Conservation (phyloP, 30 jellyfish, hydroid and myxozoan species). For the Aurelia coerulea region DNA sequence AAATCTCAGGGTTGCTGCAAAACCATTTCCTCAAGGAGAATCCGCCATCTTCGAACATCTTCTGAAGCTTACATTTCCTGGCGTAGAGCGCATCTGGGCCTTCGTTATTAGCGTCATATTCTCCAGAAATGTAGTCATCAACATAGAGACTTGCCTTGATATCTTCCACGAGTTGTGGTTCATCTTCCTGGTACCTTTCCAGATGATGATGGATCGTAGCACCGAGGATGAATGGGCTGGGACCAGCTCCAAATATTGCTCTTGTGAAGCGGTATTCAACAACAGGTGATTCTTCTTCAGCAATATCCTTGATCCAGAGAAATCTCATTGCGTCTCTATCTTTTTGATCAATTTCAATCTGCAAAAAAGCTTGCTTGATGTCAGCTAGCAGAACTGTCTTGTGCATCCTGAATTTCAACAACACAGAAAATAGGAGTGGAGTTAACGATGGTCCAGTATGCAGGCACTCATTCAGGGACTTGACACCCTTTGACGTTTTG, state of each 20-base stretch:
- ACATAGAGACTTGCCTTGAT: constrained; percentile 39
- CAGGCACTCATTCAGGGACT: too few relatives aligned
- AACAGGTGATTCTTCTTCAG: constrained; percentile 11
- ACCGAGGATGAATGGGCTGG: constrained; percentile 19
- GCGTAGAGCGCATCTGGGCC: constrained; percentile 2
- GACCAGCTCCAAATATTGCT: constrained; percentile 58
- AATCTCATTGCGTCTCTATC: constrained; percentile 60
- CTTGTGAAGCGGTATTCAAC: constrained; percentile 38
- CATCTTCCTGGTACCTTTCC: background rate
- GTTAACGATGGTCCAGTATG: too few relatives aligned
- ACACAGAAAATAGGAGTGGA: too few relatives aligned
- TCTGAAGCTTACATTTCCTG: constrained; percentile 3
- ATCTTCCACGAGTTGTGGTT: constrained; percentile 43
- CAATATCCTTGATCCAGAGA: constrained; percentile 34
- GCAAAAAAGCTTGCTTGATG: constrained; percentile 65
- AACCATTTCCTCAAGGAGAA: constrained; percentile 27
- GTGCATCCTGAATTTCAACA: constrained; percentile 50
- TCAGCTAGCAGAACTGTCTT: constrained; percentile 21
- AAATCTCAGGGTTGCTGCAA: constrained; percentile 13
- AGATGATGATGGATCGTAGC: constrained; percentile 41
- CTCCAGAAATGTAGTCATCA: constrained; percentile 58
- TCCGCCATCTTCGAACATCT: constrained; percentile 40
- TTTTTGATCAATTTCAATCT: constrained; percentile 46
- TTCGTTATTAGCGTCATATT: background rate
- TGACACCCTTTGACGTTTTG: constrained; percentile 22